Percentiles rank a stretch among this genome's conserved stretches.
These are phyloP conservation scores for Drosophila pseudoobscura DNA, from an alignment of 1,140 invertebrate species.

Conservation along the genomic window DNA sequence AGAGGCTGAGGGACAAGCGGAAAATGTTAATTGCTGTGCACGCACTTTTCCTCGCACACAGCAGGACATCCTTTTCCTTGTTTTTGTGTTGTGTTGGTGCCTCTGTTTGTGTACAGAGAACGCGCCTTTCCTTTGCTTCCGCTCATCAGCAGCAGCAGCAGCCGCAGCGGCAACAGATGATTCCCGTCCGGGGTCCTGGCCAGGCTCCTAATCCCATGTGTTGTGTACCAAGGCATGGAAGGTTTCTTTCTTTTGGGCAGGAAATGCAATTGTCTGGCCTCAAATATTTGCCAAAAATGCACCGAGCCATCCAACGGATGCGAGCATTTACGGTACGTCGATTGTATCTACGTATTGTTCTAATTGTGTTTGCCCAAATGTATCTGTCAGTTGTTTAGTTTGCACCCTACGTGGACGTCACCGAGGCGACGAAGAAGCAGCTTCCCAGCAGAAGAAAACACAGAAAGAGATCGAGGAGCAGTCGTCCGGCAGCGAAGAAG, in stretches of 20 bases:
- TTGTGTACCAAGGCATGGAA: too few species aligned
- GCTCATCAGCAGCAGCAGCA: conserved; percentile 25
- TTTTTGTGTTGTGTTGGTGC: conserved; percentile 64
- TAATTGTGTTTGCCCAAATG: too few species aligned
- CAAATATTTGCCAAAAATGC: too few species aligned
- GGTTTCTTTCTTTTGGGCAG: too few species aligned
- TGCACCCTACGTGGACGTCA: conserved; percentile 13
- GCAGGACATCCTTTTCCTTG: conserved; percentile 81
- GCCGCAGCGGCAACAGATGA: conserved; percentile 61
- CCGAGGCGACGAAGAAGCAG: conserved; percentile 9
- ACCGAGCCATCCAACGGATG: too few species aligned
- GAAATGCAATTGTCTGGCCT: too few species aligned
- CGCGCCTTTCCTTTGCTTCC: conserved; percentile 60
- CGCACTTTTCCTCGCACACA: conserved; percentile 60
- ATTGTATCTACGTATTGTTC: too few species aligned
- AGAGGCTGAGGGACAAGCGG: conserved; percentile 26
- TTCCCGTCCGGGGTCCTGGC: too few species aligned
- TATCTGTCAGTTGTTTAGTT: too few species aligned
- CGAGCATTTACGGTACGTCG: too few species aligned
- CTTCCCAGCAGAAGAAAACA: not conserved
- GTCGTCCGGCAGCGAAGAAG: conserved; percentile 3
- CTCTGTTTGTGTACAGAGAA: conserved; percentile 72
- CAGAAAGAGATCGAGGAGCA: not conserved
- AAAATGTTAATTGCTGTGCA: conserved; percentile 71
- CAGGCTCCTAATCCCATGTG: too few species aligned